Evolutionary conservation across 2,797 vertebrate species (phyloP).

Genomic region (Natrix natrix): DNA sequence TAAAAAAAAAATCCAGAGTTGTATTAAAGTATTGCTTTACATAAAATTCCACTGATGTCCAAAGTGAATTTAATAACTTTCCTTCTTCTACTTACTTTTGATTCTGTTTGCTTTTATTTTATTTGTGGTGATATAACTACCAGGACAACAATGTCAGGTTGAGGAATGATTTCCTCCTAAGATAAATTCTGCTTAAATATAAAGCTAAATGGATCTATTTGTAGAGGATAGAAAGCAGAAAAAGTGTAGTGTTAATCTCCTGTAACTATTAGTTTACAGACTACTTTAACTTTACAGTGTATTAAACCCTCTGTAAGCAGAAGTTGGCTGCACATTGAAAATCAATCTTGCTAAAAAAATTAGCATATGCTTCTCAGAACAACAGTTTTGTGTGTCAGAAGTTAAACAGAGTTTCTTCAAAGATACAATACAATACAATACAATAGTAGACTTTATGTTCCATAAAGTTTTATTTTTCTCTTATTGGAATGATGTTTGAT

Average conservation of each 20-base stretch:
- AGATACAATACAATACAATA: background rate
- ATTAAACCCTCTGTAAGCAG: background rate
- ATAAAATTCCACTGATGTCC: background rate
- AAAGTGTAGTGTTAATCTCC: background rate
- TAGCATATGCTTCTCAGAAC: conserved; percentile 1
- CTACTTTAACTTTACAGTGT: background rate
- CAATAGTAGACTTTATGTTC: no score
- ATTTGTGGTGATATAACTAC: background rate
- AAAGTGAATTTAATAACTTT: conserved; percentile 12
- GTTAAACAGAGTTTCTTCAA: background rate
- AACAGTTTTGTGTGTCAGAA: background rate
- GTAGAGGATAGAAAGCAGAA: conserved; percentile 14
- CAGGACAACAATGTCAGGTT: conserved; percentile 2
- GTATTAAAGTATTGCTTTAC: conserved; percentile 9
- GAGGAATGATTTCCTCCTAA: conserved; percentile 26
- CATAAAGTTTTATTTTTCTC: no score
- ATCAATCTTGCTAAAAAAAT: background rate
- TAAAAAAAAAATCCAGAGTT: background rate
- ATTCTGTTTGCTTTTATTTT: background rate
- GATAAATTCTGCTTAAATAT: conserved; percentile 13
- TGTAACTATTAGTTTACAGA: background rate
- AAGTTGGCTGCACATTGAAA: background rate
- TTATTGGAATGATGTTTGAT: no score
- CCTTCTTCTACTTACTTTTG: background rate
- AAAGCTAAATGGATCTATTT: conserved; percentile 11